These are phyloP conservation scores for Ctenosaura bakeri DNA, from an alignment of 2,797 vertebrate genomes.

Conservation along the genomic window DNA sequence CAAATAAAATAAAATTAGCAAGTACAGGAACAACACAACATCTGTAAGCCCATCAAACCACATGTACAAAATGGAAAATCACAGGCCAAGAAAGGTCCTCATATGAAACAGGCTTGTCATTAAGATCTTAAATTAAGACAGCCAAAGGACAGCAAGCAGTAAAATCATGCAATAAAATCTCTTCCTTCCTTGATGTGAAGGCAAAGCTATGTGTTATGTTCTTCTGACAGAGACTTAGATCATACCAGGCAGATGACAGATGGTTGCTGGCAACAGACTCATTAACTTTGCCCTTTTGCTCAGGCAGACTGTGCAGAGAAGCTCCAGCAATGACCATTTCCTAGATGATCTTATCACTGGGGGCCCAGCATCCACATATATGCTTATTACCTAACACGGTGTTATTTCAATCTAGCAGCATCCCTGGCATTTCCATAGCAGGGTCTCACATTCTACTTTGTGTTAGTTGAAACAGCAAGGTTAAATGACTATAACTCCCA, in stretches of 20 bases:
- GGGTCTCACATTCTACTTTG: neutral
- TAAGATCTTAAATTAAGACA: neutral
- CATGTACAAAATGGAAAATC: neutral
- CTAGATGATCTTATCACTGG: neutral
- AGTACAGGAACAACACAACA: neutral
- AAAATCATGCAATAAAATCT: neutral
- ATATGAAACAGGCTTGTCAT: neutral
- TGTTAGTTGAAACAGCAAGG: neutral
- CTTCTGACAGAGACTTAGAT: slow-evolving; percentile 1
- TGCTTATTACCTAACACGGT: neutral
- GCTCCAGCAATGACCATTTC: neutral
- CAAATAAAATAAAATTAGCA: neutral
- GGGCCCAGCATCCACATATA: neutral
- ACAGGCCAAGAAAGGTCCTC: neutral
- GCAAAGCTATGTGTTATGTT: neutral
- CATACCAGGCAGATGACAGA: neutral
- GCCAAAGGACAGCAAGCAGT: neutral
- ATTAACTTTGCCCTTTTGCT: slow-evolving; percentile 12
- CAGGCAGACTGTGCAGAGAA: neutral
- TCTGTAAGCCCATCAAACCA: neutral
- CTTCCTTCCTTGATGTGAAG: neutral
- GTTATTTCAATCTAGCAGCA: slow-evolving; percentile 4
- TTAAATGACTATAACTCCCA: neutral
- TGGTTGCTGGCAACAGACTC: neutral
- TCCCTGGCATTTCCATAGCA: too few relatives aligned